These are phyloP conservation scores for Drosophila nasuta DNA, from an alignment of 1,140 invertebrate species.

Conservation along the genomic window DNA sequence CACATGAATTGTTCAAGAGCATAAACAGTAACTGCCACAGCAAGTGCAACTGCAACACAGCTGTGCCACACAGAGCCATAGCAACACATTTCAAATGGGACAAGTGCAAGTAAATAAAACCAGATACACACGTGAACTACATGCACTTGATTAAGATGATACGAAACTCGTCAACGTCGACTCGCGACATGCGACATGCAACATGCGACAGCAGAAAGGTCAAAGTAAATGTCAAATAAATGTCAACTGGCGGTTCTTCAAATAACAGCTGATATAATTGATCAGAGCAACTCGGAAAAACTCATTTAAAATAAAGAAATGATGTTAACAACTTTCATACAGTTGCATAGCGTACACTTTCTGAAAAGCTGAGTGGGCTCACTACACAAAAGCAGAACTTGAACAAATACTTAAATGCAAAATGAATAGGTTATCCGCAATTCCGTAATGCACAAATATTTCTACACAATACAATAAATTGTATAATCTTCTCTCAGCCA, in stretches of 20 bases:
- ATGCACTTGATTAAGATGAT: neutral
- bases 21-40: conserved; percentile 50
- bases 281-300: too few species aligned
- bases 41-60: conserved; percentile 1
- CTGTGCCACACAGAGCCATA: neutral
- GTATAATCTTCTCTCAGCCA: too few species aligned
- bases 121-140: conserved; percentile 31
- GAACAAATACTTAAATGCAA: too few species aligned
- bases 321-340: too few species aligned
- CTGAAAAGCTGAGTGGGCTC: too few species aligned
- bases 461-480: too few species aligned
- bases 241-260: conserved; percentile 6
- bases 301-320: too few species aligned
- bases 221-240: conserved; percentile 18
- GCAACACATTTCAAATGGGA: conserved; percentile 12
- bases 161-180: neutral
- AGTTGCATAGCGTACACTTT: too few species aligned
- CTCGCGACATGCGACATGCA: neutral
- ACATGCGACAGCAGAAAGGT: neutral
- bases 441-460: too few species aligned
- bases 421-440: too few species aligned
- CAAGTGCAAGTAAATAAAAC: conserved; percentile 54
- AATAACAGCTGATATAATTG: neutral
- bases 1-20: conserved; percentile 21
- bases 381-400: too few species aligned